A percentile compares a stretch with the other conserved stretches of the same genome.
Conservation (phyloP, 2,888 invertebrate species). For the Rutpela maculata region DNA sequence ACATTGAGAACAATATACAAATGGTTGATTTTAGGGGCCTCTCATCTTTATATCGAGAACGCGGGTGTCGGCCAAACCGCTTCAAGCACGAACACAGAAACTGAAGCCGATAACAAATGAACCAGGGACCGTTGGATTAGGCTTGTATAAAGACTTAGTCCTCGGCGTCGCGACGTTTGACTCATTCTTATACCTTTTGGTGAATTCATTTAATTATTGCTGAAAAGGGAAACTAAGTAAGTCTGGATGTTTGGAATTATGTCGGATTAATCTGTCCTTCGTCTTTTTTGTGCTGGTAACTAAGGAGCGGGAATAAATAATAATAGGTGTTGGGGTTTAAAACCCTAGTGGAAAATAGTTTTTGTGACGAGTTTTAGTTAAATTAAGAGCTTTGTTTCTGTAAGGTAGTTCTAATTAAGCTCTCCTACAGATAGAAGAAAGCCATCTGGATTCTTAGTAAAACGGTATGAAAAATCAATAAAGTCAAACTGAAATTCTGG, state of each 20-base stretch:
- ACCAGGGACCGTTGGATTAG: neutral
- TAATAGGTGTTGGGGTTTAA: neutral
- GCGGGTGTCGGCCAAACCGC: neutral
- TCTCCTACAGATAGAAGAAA: neutral
- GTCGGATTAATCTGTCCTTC: neutral
- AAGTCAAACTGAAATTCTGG: too few species aligned
- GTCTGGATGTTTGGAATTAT: constrained; percentile 3
- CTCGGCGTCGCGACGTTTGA: constrained; percentile 1
- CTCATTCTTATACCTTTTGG: neutral
- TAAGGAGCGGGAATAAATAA: neutral
- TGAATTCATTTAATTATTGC: neutral
- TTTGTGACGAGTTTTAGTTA: neutral
- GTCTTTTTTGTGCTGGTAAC: neutral
- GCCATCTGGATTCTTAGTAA: neutral
- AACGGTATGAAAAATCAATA: neutral
- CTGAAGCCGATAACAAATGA: neutral
- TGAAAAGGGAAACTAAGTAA: neutral
- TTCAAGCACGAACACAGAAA: neutral
- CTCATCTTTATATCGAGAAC: neutral
- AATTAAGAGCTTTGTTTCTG: neutral
- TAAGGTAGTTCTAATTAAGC: neutral
- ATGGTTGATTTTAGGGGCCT: neutral
- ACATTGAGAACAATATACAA: neutral
- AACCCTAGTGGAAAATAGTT: neutral
- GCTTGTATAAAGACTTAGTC: neutral